A percentile compares a stretch with the other conserved stretches of the same genome.
These are phyloP conservation scores for Cheirogaleus medius DNA, from an alignment of 2,113 vertebrate genomes.

Conservation along the genomic window DNA sequence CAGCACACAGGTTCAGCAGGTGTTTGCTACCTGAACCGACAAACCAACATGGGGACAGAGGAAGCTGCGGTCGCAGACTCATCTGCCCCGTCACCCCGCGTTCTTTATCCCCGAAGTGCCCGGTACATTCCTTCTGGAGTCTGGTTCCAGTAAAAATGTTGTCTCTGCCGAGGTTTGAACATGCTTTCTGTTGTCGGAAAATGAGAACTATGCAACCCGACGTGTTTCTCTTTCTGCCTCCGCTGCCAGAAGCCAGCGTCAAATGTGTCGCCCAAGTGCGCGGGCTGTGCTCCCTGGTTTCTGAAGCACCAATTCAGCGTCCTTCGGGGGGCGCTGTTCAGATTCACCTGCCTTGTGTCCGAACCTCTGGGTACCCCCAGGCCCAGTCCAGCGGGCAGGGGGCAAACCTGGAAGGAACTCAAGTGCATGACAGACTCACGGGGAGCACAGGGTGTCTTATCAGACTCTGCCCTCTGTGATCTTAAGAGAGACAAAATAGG, in stretches of 20 bases:
- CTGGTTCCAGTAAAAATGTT: slow-evolving; percentile 49
- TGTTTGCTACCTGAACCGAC: background rate
- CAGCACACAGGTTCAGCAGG: background rate
- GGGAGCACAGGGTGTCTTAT: background rate
- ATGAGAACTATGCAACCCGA: slow-evolving; percentile 46
- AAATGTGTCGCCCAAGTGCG: background rate
- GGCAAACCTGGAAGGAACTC: background rate
- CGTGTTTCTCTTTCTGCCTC: slow-evolving; percentile 53
- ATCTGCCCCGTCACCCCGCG: background rate
- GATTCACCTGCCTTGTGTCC: rapidly evolving
- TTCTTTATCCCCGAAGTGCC: background rate
- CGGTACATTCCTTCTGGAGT: background rate
- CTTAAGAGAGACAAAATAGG: background rate
- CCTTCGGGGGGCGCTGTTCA: background rate
- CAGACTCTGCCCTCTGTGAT: background rate
- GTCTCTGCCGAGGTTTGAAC: slow-evolving; percentile 58
- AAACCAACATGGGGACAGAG: rapidly evolving
- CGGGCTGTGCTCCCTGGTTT: background rate
- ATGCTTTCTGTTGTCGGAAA: slow-evolving; percentile 50
- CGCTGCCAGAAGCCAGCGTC: slow-evolving; percentile 33
- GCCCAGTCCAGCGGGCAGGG: rapidly evolving
- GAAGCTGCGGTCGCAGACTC: background rate
- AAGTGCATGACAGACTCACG: background rate
- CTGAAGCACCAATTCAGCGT: background rate
- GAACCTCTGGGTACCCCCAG: background rate